These are phyloP conservation scores for Synergus laeviventris DNA, from an alignment of 2,888 invertebrate genomes.

Conservation along the genomic window DNA sequence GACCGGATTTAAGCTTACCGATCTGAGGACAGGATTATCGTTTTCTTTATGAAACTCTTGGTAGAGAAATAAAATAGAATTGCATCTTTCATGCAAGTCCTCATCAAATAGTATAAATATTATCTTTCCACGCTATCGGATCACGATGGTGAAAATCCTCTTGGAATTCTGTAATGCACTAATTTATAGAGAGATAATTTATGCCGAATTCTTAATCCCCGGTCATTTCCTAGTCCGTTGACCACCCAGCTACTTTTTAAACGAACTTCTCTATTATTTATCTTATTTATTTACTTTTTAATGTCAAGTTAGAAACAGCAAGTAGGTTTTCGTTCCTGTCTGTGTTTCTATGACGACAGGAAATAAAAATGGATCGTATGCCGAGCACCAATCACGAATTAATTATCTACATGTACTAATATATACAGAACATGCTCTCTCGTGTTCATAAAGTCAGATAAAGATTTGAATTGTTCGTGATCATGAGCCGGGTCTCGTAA, in stretches of 20 bases:
- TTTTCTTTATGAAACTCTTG: slow-evolving; percentile 13
- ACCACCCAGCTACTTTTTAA: too few relatives aligned
- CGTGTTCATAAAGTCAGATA: slow-evolving; percentile 66
- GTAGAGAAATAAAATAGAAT: background rate
- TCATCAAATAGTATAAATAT: background rate
- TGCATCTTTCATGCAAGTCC: background rate
- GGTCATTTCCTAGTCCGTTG: too few relatives aligned
- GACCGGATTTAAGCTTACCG: background rate
- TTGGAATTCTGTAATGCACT: background rate
- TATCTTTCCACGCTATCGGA: background rate
- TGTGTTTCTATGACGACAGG: background rate
- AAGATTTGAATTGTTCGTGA: slow-evolving; percentile 71
- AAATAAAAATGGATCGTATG: background rate
- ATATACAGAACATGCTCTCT: slow-evolving; percentile 64
- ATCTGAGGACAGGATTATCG: background rate
- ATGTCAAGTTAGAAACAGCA: background rate
- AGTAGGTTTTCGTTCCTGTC: background rate
- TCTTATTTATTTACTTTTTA: too few relatives aligned
- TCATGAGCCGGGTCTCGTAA: slow-evolving; percentile 63
- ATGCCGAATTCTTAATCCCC: too few relatives aligned
- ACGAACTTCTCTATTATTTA: too few relatives aligned
- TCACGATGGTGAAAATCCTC: background rate
- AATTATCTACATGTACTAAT: slow-evolving; percentile 68
- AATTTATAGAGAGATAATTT: too few relatives aligned
- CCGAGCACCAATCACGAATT: slow-evolving; percentile 67